Conservation (phyloP, 2,888 invertebrate genomes). For the Octonoba sinensis region DNA sequence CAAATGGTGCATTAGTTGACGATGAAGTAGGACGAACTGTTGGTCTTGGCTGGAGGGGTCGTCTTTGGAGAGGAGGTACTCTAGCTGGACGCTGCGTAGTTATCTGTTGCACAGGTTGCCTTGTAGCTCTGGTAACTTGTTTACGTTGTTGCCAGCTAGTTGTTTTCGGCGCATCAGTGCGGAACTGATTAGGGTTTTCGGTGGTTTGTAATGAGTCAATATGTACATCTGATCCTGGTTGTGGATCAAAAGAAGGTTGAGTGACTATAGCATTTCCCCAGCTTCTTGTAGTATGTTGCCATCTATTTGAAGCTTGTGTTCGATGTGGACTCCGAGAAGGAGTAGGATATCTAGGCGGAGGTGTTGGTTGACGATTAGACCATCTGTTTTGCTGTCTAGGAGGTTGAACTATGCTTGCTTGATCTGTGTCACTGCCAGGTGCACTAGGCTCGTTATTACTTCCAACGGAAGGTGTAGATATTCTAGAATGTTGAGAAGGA, state of each 20-base stretch:
- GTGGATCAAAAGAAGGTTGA: neutral
- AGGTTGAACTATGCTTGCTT: conserved; percentile 15
- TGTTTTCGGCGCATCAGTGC: conserved; percentile 30
- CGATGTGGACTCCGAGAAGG: conserved; percentile 12
- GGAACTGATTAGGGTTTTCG: neutral
- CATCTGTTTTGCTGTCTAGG: conserved; percentile 28
- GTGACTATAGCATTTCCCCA: conserved; percentile 22
- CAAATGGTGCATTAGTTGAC: conserved; percentile 22
- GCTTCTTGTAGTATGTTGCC: conserved; percentile 22
- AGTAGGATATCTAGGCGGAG: conserved; percentile 36
- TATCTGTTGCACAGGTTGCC: conserved; percentile 18
- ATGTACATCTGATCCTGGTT: neutral
- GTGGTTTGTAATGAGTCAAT: neutral
- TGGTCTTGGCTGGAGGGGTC: conserved; percentile 34
- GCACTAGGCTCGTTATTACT: neutral
- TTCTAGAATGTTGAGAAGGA: neutral
- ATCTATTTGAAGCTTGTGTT: conserved; percentile 16
- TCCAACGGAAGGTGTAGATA: neutral
- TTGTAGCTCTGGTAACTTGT: conserved; percentile 17
- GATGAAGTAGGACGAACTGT: conserved; percentile 10
- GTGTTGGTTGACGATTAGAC: conserved; percentile 37
- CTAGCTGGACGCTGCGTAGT: conserved; percentile 16
- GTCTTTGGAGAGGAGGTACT: conserved; percentile 19
- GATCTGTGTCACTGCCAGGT: conserved; percentile 13
- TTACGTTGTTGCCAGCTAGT: conserved; percentile 39